phyloP scores from a whole-genome alignment of 2,113 vertebrate species.

The Ammodytes dubius region DNA sequence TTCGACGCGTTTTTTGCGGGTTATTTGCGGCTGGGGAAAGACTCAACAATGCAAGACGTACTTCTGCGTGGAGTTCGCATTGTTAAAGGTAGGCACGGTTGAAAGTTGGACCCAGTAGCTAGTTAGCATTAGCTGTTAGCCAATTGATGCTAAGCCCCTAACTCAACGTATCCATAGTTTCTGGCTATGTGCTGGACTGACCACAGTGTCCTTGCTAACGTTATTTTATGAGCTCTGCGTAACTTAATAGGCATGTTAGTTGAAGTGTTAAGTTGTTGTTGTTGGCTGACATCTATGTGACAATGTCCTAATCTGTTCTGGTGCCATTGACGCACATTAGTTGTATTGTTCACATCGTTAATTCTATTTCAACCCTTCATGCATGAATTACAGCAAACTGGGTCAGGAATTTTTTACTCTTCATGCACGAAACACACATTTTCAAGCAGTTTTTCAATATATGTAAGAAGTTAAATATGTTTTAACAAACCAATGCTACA shows the following conservation, averaged over 20 bases:
- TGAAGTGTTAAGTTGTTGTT: background rate
- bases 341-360: no score
- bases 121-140: slow-evolving; percentile 64
- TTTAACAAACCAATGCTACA: no score
- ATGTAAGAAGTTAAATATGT: no score
- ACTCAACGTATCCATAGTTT: slow-evolving; percentile 10
- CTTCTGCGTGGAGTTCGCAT: slow-evolving; percentile 4
- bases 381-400: no score
- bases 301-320: background rate
- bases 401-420: no score
- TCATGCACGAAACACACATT: no score
- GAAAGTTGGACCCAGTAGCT: slow-evolving; percentile 33
- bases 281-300: background rate
- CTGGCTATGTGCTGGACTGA: slow-evolving; percentile 64
- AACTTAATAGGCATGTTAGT: background rate
- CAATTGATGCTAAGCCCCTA: slow-evolving; percentile 42
- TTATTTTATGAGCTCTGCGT: background rate
- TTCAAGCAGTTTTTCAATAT: no score
- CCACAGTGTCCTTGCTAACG: background rate
- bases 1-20: slow-evolving; percentile 58
- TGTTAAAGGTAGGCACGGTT: slow-evolving; percentile 60
- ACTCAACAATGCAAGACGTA: slow-evolving; percentile 30
- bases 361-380: no score
- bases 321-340: background rate
- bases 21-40: background rate